These are phyloP conservation scores for Galago senegalensis DNA, from an alignment of 2,797 vertebrate genomes.

Conservation along the genomic window DNA sequence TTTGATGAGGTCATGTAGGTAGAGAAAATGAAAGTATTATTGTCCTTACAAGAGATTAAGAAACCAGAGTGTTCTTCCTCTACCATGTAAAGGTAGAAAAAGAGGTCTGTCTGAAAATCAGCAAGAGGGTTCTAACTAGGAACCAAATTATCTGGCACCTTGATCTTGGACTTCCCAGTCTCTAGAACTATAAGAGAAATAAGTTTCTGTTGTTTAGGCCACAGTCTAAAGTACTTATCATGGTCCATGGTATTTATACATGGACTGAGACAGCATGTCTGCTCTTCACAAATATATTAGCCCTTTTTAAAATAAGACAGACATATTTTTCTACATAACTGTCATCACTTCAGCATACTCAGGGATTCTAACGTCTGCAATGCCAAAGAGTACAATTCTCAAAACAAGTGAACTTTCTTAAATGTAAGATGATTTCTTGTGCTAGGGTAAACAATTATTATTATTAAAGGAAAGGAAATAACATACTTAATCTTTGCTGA, in stretches of 20 bases:
- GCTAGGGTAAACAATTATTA: not conserved
- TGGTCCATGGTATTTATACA: not conserved
- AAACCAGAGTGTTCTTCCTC: not conserved
- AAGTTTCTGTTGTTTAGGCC: not conserved
- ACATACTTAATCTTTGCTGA: not conserved
- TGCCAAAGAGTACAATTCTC: not conserved
- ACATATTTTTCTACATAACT: not conserved
- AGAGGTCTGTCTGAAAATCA: not conserved
- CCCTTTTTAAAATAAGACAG: not conserved
- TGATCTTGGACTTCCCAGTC: not conserved
- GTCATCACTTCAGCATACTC: not conserved
- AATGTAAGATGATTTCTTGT: not conserved
- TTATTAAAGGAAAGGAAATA: slow-evolving; percentile 28
- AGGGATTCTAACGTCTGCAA: not conserved
- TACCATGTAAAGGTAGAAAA: not conserved
- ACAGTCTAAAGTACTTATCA: not conserved
- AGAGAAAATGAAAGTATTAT: not conserved
- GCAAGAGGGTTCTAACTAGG: not conserved
- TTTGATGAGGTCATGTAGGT: not conserved
- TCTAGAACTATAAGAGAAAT: not conserved
- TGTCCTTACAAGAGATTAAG: not conserved
- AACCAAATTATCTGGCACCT: not conserved
- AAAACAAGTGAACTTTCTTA: not conserved
- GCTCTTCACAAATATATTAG: not conserved
- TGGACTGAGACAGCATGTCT: not conserved